A percentile compares a stretch with the other conserved stretches of the same genome.
Conservation (phyloP, 1,140 invertebrate genomes). For the Drosophila nigromelanica region DNA sequence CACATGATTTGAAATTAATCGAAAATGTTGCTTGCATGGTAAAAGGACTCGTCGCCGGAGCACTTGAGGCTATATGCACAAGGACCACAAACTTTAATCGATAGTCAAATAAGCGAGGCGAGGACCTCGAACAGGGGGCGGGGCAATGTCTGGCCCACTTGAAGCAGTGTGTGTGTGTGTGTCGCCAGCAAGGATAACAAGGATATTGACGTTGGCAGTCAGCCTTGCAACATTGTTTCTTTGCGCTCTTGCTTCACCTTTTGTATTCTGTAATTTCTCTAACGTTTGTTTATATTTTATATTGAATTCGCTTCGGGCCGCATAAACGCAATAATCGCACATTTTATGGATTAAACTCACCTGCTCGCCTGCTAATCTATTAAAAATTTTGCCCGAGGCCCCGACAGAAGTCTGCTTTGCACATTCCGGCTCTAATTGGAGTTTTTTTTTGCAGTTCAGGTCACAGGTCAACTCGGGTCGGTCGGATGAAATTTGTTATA, state of each 20-base stretch:
- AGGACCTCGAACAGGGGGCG: neutral
- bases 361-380: slow-evolving; percentile 73
- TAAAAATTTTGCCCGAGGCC: slow-evolving; percentile 31
- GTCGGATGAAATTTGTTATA: neutral
- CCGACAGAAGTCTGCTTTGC: slow-evolving; percentile 17
- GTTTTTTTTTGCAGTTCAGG: neutral
- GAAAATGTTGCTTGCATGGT: slow-evolving; percentile 68
- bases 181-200: slow-evolving; percentile 21
- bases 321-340: slow-evolving; percentile 82
- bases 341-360: slow-evolving; percentile 83
- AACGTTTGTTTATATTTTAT: slow-evolving; percentile 83
- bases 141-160: slow-evolving; percentile 36
- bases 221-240: slow-evolving; percentile 1
- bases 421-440: slow-evolving; percentile 11
- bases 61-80: slow-evolving; percentile 61
- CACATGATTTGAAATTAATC: slow-evolving; percentile 75
- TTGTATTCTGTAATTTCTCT: slow-evolving; percentile 76
- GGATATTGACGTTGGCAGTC: slow-evolving; percentile 5
- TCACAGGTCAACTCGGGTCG: neutral
- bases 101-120: slow-evolving; percentile 70
- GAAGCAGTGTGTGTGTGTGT: slow-evolving; percentile 27
- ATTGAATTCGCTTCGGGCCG: slow-evolving; percentile 71
- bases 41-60: slow-evolving; percentile 17
- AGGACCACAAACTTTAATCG: slow-evolving; percentile 78
- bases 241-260: slow-evolving; percentile 43